Evolutionary conservation across 2,888 invertebrate species (phyloP), one percentile per base, ranked within the genome.

Genomic region (Eristalis intricaria): DNA sequence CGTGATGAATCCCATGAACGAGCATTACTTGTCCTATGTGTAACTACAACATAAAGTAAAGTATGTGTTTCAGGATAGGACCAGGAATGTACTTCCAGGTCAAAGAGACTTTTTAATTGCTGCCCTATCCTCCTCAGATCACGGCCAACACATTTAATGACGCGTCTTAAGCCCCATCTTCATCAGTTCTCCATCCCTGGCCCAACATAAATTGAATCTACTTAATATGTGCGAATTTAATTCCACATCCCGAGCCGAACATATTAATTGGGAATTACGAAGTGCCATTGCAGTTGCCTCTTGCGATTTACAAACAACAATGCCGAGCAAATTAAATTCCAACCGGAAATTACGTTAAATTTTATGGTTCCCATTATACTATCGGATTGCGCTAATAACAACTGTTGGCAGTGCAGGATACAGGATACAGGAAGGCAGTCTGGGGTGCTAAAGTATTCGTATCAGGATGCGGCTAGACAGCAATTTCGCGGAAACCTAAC

Each of bases 331-430:
- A 63, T 73, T 63, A 29, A 73, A 63, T 22, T 63, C 61, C 29
- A 73, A 60, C 38, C 43, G 63, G 43, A 73, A 61, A 73, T 73
- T 63, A 26, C 43, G 60, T 61, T 73, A 43, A 29, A 32, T 43
- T 63, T 43, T 40, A 71, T 71, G 13, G 38, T 38, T 26, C 10
- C 60, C 40, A 61, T 73, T 73, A 63, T 29, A 22, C 40, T 43
- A 73, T 63, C 73, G 19, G 43, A 50, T 63, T 63, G 11, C 43
- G 4, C 29, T 63, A n/a, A 43, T 63, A 26, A 22, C 61, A 43
- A 63, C 15, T 29, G 13, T 32, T 29, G 19, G 8, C 43, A 50
- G 19, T 19, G 22, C 15, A 19, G 73, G n/a, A 60, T n/a, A 43
- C 15, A 19, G 73, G n/a, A 60, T n/a, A 43, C 15, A 19, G 73